A percentile compares a stretch with the other conserved stretches of the same genome.
phyloP scores from a whole-genome alignment of 2,888 invertebrate genomes.

The Oithona nana region DNA sequence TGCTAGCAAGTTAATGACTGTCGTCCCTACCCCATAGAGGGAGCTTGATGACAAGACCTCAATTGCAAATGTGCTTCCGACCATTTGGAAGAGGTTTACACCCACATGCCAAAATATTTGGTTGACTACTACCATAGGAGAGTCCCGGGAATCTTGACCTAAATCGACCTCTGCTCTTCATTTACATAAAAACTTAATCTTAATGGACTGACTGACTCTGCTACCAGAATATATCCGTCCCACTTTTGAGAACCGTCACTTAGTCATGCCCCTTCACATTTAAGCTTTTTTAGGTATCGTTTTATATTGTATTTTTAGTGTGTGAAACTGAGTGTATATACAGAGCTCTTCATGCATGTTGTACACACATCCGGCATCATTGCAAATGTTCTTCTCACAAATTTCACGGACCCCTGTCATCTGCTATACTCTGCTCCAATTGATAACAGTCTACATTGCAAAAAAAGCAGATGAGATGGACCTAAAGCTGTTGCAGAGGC shows the following conservation, averaged over 20 bases:
- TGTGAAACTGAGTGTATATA: no score
- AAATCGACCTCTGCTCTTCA: no score
- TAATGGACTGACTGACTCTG: no score
- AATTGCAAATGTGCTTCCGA: background rate
- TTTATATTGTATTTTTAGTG: background rate
- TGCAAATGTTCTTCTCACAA: background rate
- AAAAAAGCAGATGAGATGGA: background rate
- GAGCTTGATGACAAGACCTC: background rate
- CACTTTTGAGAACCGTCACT: no score
- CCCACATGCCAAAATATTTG: background rate
- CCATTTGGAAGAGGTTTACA: background rate
- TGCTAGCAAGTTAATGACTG: background rate
- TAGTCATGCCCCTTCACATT: background rate
- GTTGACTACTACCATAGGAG: no score
- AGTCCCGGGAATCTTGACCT: no score
- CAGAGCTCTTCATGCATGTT: background rate
- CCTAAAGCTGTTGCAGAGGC: background rate
- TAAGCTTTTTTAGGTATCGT: background rate
- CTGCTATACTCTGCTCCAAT: no score
- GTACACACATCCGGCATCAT: background rate
- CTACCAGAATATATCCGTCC: no score
- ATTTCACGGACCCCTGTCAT: background rate
- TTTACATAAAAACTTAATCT: no score
- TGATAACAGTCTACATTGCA: no score
- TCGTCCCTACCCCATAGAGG: background rate